phyloP scores from a whole-genome alignment of 1,140 invertebrate genomes.

The Aphelenchoides fujianensis region DNA sequence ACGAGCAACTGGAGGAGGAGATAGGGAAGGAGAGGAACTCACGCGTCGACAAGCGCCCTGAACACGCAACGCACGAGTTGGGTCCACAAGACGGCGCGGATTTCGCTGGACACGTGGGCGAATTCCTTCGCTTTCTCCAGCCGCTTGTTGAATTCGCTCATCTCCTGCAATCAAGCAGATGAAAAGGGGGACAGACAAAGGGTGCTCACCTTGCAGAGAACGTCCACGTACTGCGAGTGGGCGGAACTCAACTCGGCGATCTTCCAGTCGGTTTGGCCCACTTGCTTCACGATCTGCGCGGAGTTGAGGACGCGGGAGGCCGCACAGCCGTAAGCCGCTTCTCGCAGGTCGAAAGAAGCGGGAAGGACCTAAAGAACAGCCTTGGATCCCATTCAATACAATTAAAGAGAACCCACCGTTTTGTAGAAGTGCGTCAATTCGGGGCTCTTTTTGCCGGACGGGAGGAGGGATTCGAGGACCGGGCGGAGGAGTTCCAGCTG shows the following conservation, averaged over 20 bases:
- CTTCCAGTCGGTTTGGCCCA: constrained; percentile 87
- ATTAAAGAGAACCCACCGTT: constrained; percentile 33
- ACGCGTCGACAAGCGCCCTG: constrained; percentile 86
- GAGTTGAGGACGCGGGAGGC: constrained; percentile 77
- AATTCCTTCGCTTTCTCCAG: constrained; percentile 27
- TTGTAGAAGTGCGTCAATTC: constrained; percentile 52
- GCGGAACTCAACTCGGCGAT: constrained; percentile 86
- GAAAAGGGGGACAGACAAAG: neutral
- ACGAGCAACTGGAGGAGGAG: constrained; percentile 13
- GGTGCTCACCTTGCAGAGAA: constrained; percentile 53
- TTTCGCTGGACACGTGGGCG: constrained; percentile 38
- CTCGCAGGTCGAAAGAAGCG: constrained; percentile 70
- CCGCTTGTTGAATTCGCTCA: constrained; percentile 34
- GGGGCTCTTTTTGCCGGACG: constrained; percentile 60
- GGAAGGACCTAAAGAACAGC: constrained; percentile 63
- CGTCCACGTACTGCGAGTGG: constrained; percentile 79
- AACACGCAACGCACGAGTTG: constrained; percentile 78
- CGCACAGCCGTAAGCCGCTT: constrained; percentile 80
- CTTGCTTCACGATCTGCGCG: constrained; percentile 74
- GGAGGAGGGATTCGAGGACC: constrained; percentile 70
- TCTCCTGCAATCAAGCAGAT: constrained; percentile 37
- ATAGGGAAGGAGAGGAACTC: constrained; percentile 47
- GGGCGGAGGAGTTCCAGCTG: constrained; percentile 79
- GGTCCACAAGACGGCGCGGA: constrained; percentile 73
- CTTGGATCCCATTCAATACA: neutral